Base-by-base conservation (phyloP, 2,113 vertebrate species). In the Spea bombifrons region DNA sequence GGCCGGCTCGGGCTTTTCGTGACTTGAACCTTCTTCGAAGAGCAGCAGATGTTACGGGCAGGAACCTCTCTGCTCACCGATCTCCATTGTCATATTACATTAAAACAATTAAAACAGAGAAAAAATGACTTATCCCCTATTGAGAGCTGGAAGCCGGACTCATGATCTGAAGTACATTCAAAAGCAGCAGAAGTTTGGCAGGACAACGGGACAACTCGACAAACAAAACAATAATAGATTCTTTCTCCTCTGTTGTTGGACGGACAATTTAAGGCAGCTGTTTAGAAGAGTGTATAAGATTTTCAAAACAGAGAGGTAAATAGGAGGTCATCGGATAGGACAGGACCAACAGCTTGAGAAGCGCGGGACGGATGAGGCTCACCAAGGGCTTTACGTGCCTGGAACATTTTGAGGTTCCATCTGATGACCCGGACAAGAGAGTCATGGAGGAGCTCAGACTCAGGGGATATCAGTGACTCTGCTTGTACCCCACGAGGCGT, bases 151-250 rank as follows among this genome's bases (percentile, higher is more conserved):
- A 80, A 74, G 71, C 65, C 67, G 30, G 73, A 68, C 49, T 68
- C 67, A 74, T 44, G 61, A 49, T 50, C 71, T 66, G 65, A 73
- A 68, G 53, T 74, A 12, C 71, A 50, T 68, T 80, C 64, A 74
- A 80, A 48, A 73, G 8, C 71, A 80, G 78, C 78, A 80, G 65
- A 80, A 52, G 49, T 45, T 80, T 80, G 78, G 78, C 78, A 80
- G 65, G 68, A 74, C 17, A 80, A 66, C 64, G 67, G 48, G n/a
- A 53, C 71, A 80, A 80, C 78, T 80, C 67, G 15, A 59, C 53
- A 80, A 80, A 80, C 71, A 80, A 72, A 71, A 80, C 71, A 80
- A 80, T 59, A 80, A 74, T 61, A 68, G 71, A 4, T 48, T 53
- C 63, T 80, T 80, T 80, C 17, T 68, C 67, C 48, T 68, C 16